Evolutionary conservation across 2,888 invertebrate genomes (phyloP).

Genomic region (Bedellia somnulentella): DNA sequence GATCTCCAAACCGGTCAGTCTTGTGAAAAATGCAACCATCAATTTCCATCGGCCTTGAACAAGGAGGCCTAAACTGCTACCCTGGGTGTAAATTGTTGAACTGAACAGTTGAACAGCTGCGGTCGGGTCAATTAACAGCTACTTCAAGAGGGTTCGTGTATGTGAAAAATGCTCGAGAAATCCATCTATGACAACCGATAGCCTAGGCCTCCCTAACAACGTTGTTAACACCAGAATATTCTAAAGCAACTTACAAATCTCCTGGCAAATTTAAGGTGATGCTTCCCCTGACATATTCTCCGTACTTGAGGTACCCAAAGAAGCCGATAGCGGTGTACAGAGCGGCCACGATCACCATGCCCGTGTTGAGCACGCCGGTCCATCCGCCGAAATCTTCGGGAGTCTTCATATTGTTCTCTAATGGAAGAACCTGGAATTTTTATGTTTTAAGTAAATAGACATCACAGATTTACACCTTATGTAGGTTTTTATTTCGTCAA

Average conservation of each 20-base stretch:
- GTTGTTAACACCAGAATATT: background rate
- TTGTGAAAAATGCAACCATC: too few relatives aligned
- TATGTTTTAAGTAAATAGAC: too few relatives aligned
- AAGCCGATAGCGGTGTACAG: conserved; percentile 87
- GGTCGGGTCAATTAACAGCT: background rate
- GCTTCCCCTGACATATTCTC: conserved; percentile 77
- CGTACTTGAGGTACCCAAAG: conserved; percentile 90
- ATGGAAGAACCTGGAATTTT: conserved; percentile 73
- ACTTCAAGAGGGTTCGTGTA: too few relatives aligned
- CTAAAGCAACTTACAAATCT: conserved; percentile 63
- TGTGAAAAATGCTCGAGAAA: too few relatives aligned
- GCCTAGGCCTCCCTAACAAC: background rate
- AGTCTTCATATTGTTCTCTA: conserved; percentile 89
- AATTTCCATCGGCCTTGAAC: too few relatives aligned
- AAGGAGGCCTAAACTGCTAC: too few relatives aligned
- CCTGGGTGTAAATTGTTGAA: too few relatives aligned
- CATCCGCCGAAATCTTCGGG: conserved; percentile 84
- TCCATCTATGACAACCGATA: too few relatives aligned
- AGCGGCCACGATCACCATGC: conserved; percentile 82
- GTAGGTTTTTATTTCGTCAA: too few relatives aligned
- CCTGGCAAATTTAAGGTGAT: conserved; percentile 84
- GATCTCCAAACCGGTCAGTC: too few relatives aligned
- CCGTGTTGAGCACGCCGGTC: conserved; percentile 84
- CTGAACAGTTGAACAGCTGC: too few relatives aligned
- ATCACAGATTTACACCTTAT: too few relatives aligned